Conservation (phyloP, 2,113 vertebrate species). For the Cyprinodon brontotheroides region DNA sequence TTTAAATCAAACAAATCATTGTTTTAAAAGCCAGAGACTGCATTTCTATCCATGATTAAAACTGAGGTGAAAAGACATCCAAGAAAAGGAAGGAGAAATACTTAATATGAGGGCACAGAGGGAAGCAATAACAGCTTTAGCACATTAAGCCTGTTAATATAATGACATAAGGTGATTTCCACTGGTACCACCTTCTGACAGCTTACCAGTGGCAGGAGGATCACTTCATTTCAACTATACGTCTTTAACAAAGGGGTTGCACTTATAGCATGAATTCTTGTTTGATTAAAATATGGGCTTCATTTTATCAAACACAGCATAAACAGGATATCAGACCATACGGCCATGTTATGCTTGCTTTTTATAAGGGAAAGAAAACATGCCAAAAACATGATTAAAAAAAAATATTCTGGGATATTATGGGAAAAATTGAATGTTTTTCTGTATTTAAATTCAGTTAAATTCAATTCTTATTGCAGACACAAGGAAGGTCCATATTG, state of each 20-base stretch:
- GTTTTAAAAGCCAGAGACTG: not conserved
- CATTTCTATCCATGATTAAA: conserved; percentile 1
- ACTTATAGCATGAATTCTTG: not conserved
- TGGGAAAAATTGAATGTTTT: no score
- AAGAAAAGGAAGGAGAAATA: not conserved
- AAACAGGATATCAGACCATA: no score
- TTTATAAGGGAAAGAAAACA: no score
- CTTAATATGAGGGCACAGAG: not conserved
- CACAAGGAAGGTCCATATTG: no score
- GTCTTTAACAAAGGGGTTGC: not conserved
- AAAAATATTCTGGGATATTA: no score
- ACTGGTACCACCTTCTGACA: conserved; percentile 7
- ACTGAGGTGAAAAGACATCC: not conserved
- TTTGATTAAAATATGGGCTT: no score
- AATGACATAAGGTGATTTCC: conserved; percentile 41
- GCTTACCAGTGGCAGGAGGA: conserved; percentile 15
- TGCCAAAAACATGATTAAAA: no score
- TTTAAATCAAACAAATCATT: no score
- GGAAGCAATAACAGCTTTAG: conserved; percentile 17
- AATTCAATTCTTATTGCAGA: no score
- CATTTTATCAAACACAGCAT: no score
- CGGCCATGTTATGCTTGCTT: no score
- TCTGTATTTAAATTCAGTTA: no score
- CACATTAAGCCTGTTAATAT: conserved; percentile 21
- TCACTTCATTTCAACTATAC: conserved; percentile 4